Base-by-base conservation (phyloP, 2,888 invertebrate genomes). In the Pasiphila rectangulata region DNA sequence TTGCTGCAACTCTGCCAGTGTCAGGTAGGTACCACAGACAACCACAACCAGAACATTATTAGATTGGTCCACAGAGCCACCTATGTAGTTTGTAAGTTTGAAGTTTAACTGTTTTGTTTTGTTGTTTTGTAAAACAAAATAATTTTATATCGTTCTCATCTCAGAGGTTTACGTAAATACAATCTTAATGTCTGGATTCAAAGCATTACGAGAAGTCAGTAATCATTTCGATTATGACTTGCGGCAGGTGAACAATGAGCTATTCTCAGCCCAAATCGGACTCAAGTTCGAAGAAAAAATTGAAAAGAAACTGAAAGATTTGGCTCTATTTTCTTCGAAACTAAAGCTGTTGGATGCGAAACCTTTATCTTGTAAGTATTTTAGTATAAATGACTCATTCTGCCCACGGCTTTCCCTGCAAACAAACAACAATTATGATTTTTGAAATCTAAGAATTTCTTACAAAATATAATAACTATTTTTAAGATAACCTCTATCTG, bases 131-230 rank as follows among this genome's bases (percentile, higher is more conserved):
- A n/a, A 21, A 21, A 21, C 21, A 21, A 21, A 21, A 21, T n/a
- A n/a, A n/a, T n/a, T n/a, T n/a, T n/a, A n/a, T n/a, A n/a, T n/a
- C n/a, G n/a, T n/a, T n/a, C n/a, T n/a, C n/a, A n/a, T n/a, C n/a
- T n/a, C n/a, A n/a, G n/a, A n/a, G n/a, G n/a, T n/a, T n/a, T n/a
- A n/a, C n/a, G n/a, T n/a, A n/a, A n/a, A n/a, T n/a, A n/a, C n/a
- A n/a, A n/a, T n/a, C n/a, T n/a, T n/a, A n/a, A 83, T 85, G 84
- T 56, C 79, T 5, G 76, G 65, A 0, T 85, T 79, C 59, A 73
- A 63, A 65, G 61, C 57, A 6, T 61, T 87, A 41, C 64, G 67
- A 53, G 79, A 84, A 37, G 57, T 75, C 1, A 74, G 84, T 42
- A 67, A 59, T 35, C 57, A 59, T 12, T 81, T 87, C 17, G 77